Evolutionary conservation across 1,140 invertebrate species (phyloP), one percentile per base, ranked within the genome.

Genomic region (Trachelipus rathkii): DNA sequence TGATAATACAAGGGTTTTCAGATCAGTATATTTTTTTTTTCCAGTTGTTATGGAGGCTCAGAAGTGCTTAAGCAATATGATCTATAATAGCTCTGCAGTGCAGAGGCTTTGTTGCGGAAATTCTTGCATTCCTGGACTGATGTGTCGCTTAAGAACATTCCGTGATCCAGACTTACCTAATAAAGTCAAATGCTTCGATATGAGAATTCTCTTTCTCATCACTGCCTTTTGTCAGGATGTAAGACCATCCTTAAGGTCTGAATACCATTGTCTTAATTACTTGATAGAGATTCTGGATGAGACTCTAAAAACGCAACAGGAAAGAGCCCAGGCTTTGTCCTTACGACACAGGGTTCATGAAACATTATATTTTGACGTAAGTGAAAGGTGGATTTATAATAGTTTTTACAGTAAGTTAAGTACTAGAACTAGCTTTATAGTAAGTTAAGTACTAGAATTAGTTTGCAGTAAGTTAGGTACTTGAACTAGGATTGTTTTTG

Each of bases 1-100:
- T n/a, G n/a, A n/a, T n/a, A n/a, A n/a, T n/a, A n/a, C n/a, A n/a
- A n/a, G n/a, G n/a, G n/a, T n/a, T n/a, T n/a, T n/a, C n/a, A n/a
- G n/a, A n/a, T n/a, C n/a, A n/a, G n/a, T 43, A 13, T 21, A 33
- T n/a, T n/a, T n/a, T 77, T 10, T 69, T 6, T 44, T 73, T 50
- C 45, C 83, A 89, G 89, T 90, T 79, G 88, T 88, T 11, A 83
- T 92, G 9, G 95, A 96, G 85, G 90, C 93, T 0, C 84, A 94
- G 69, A 98, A 97, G 86, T 91, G 94, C 83, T 84, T 97, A 3
- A 96, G 93, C 83, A 98, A 98, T 85, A 85, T 97, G 67, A 87
- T 95, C 69, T 96, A 90, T 84, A 94, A 96, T 83, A 93, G 92
- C 85, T 83, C 85, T 70, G 88, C 88, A 68, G 89, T 91, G 0